Base-by-base conservation (phyloP, 2,888 invertebrate genomes). In the Pterostichus madidus region DNA sequence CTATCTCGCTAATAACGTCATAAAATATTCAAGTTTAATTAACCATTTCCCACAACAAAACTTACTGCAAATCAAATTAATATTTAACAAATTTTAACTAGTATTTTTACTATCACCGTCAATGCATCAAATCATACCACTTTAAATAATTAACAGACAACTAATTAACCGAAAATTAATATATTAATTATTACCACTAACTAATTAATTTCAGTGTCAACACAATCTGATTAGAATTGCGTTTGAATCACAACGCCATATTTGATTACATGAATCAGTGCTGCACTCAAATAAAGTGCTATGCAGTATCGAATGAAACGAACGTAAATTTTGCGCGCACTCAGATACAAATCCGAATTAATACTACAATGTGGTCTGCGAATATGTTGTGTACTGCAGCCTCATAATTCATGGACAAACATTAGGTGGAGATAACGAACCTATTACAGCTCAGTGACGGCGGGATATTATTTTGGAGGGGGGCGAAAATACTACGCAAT, bases 361-460 rank as follows among this genome's bases (percentile, higher is more conserved):
- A 39, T 39, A 39, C 39, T 39, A 71, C 68, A 71, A 39, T 71
- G 68, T 44, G 44, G 68, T 15, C 56, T 17, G 11, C 17, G 68
- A 71, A 71, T 71, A 10, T 52, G 44, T 71, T 71, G 68, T 71
- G 11, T 17, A 56, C 56, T 71, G 68, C 15, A 71, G 68, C 68
- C 59, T 53, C 24, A 59, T 77, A 77, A 77, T 77, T 77, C 77
- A 24, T 59, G 17, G 15, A 17, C 59, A 77, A 77, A 77, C 77
- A 77, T 7, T 24, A 77, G 56, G 39, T 39, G 53, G 77, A 77
- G 77, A 77, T 77, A 77, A 77, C 59, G 44, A 39, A 15, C 46
- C 10, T 46, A 46, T 73, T 17, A 17, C n/a, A 0, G 24, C 7
- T n/a, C 59, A 59, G 59, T 15, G 44, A 11, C 44, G 59, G 44